Percentiles rank a stretch among this genome's conserved stretches.
These are phyloP conservation scores for Pollimyrus isidori DNA, from an alignment of 2,113 vertebrate genomes.

Conservation along the genomic window DNA sequence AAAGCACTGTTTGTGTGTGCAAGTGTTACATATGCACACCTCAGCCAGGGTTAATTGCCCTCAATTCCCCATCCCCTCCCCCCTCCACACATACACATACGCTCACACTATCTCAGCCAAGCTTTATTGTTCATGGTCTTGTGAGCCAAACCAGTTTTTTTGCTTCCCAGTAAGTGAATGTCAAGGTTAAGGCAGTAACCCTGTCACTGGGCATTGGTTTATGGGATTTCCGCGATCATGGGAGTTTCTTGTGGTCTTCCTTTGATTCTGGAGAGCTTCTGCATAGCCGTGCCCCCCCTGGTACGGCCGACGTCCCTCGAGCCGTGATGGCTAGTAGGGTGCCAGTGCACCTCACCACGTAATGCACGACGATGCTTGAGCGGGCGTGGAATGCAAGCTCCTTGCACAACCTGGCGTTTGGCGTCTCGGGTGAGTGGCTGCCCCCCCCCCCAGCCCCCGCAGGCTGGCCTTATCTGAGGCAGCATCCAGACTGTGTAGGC, in stretches of 20 bases:
- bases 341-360: background rate
- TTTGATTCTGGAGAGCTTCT: constrained; percentile 35
- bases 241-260: constrained; percentile 26
- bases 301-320: background rate
- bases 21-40: background rate
- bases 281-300: background rate
- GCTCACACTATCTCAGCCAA: constrained; percentile 50
- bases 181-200: constrained; percentile 77
- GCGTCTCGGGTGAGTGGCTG: constrained; percentile 22
- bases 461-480: constrained; percentile 59
- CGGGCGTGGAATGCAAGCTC: background rate
- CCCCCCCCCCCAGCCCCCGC: constrained; percentile 32
- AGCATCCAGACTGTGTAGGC: constrained; percentile 47
- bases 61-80: constrained; percentile 19
- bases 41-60: background rate
- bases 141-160: constrained; percentile 59
- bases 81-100: constrained; percentile 40
- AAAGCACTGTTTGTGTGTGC: background rate
- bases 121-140: constrained; percentile 63
- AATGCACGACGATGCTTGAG: background rate
- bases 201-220: constrained; percentile 66
- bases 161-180: constrained; percentile 54
- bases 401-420: background rate
- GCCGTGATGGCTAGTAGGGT: background rate
- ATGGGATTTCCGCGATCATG: constrained; percentile 55